Evolutionary conservation across 1,140 invertebrate genomes (phyloP).

Genomic region (Protaetia brevitarsis): DNA sequence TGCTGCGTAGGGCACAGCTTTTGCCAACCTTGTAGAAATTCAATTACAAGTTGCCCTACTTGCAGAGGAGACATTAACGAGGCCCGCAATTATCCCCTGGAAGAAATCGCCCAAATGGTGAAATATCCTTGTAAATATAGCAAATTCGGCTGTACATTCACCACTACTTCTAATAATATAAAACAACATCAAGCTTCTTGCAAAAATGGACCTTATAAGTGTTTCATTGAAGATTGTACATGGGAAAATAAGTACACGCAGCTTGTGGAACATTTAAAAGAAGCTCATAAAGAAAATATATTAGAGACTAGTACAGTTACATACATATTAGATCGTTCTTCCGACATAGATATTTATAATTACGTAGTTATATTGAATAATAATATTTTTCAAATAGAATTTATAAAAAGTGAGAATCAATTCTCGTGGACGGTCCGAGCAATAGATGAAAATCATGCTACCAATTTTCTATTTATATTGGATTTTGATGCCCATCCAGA

Average conservation of each 20-base stretch:
- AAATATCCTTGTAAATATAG: slow-evolving; percentile 35
- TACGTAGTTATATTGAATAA: neutral
- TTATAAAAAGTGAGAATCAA: neutral
- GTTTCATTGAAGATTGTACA: slow-evolving; percentile 29
- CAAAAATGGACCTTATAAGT: slow-evolving; percentile 26
- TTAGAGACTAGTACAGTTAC: slow-evolving; percentile 28
- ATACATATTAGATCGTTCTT: neutral
- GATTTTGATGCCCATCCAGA: neutral
- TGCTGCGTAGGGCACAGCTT: slow-evolving; percentile 40
- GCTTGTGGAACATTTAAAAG: slow-evolving; percentile 28
- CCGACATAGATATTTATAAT: neutral
- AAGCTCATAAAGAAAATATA: slow-evolving; percentile 27
- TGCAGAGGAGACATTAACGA: slow-evolving; percentile 29
- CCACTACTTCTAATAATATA: slow-evolving; percentile 19
- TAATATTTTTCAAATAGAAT: neutral
- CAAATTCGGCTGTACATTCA: slow-evolving; percentile 29
- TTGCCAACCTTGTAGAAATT: slow-evolving; percentile 32
- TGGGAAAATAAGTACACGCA: slow-evolving; percentile 19
- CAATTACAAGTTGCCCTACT: slow-evolving; percentile 27
- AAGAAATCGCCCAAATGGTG: slow-evolving; percentile 29
- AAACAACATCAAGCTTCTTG: slow-evolving; percentile 34
- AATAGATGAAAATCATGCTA: neutral
- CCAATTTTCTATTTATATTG: neutral
- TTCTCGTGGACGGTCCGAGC: neutral
- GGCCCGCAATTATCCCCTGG: slow-evolving; percentile 35